phyloP scores from a whole-genome alignment of 2,888 invertebrate genomes.

The Conops quadrifasciatus region DNA sequence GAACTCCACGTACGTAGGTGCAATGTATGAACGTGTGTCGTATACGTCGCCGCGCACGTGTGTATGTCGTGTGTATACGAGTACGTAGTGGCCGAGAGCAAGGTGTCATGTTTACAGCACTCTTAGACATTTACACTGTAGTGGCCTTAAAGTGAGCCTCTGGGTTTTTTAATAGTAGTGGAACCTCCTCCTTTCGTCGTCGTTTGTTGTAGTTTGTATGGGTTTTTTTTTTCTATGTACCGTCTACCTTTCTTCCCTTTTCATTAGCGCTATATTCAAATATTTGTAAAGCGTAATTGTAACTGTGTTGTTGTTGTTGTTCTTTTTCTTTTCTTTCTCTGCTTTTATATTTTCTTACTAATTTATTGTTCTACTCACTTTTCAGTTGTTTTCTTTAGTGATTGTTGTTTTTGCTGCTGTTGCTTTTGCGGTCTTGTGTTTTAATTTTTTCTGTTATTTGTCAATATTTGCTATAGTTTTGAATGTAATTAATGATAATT shows the following conservation, averaged over 20 bases:
- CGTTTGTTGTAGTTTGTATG: no score
- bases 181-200: no score
- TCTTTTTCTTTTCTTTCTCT: not conserved
- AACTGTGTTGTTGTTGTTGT: not conserved
- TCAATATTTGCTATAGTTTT: not conserved
- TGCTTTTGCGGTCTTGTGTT: not conserved
- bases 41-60: not conserved
- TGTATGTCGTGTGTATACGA: no score
- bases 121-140: no score
- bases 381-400: not conserved
- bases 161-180: no score
- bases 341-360: not conserved
- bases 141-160: no score
- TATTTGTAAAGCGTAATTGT: not conserved
- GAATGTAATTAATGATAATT: not conserved
- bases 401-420: not conserved
- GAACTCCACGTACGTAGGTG: not conserved
- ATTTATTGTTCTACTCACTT: no score
- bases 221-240: not conserved
- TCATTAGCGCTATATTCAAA: constrained; percentile 3
- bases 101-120: no score
- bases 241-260: not conserved
- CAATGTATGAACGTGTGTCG: not conserved
- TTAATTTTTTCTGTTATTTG: constrained; percentile 1
- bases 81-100: no score